These are phyloP conservation scores for Congeria kusceri DNA, from an alignment of 2,888 invertebrate genomes.

Conservation along the genomic window DNA sequence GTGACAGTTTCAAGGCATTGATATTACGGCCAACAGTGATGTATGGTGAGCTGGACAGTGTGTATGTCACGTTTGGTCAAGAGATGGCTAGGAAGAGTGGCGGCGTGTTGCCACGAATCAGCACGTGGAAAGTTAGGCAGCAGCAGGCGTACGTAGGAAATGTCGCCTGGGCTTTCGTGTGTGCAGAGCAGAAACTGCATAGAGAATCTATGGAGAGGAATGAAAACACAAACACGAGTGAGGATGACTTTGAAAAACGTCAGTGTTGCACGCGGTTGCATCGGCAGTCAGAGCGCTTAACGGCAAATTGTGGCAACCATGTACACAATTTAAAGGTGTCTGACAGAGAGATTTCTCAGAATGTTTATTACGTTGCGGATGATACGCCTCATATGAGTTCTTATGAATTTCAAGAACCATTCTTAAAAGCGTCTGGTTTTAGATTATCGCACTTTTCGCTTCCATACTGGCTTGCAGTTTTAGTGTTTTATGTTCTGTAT, in stretches of 20 bases:
- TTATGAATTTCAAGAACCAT: slow-evolving; percentile 31
- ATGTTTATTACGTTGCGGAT: slow-evolving; percentile 31
- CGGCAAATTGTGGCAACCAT: no score
- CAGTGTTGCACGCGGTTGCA: no score
- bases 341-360: background rate
- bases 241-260: background rate
- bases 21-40: slow-evolving; percentile 88
- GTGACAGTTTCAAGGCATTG: slow-evolving; percentile 85
- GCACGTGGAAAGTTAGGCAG: slow-evolving; percentile 86
- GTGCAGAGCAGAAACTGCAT: slow-evolving; percentile 86
- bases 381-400: slow-evolving; percentile 32
- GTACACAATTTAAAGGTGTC: no score
- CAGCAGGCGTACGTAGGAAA: slow-evolving; percentile 87
- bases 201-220: slow-evolving; percentile 11
- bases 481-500: slow-evolving; percentile 17
- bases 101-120: slow-evolving; percentile 86
- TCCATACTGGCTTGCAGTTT: slow-evolving; percentile 11
- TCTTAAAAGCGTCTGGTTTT: slow-evolving; percentile 32
- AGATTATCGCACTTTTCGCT: background rate
- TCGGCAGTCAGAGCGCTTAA: no score
- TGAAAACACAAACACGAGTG: background rate
- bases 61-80: slow-evolving; percentile 87
- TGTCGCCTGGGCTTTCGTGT: slow-evolving; percentile 89
- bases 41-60: slow-evolving; percentile 88
- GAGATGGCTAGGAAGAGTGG: slow-evolving; percentile 86